Percentiles rank a stretch among this genome's conserved stretches.
Evolutionary conservation across 2,888 invertebrate species (phyloP).

Genomic region (Chelonus formosanus): DNA sequence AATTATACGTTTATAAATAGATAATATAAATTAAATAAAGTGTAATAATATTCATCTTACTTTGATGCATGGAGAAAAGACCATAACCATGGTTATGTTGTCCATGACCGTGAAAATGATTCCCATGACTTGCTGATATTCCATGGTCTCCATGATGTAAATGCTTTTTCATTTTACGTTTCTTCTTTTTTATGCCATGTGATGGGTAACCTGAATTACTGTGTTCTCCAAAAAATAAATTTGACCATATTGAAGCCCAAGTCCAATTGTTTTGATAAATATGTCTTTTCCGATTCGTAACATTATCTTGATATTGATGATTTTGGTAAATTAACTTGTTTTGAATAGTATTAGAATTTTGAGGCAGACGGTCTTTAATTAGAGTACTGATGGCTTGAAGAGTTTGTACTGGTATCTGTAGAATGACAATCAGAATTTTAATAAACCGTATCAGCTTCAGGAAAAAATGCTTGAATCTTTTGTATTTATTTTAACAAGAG

Average conservation of each 20-base stretch:
- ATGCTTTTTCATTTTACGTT: too few relatives aligned
- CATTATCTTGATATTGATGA: conserved; percentile 42
- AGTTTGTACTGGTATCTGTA: conserved; percentile 56
- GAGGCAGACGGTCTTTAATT: conserved; percentile 48
- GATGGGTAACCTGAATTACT: neutral
- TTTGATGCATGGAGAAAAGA: too few relatives aligned
- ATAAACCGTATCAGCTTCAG: neutral
- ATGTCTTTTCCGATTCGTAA: conserved; percentile 25
- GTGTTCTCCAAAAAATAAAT: conserved; percentile 31
- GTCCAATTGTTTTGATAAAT: conserved; percentile 17
- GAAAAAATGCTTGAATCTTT: neutral
- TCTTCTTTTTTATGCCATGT: too few relatives aligned
- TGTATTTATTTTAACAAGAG: too few relatives aligned
- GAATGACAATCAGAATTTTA: conserved; percentile 1
- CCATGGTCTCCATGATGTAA: too few relatives aligned
- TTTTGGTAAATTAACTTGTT: conserved; percentile 32
- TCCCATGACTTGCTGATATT: too few relatives aligned
- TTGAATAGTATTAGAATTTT: conserved; percentile 32
- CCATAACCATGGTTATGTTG: conserved; percentile 27
- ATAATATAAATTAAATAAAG: too few relatives aligned
- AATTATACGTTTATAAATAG: too few relatives aligned
- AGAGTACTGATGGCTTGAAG: conserved; percentile 54
- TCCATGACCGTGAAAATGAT: conserved; percentile 24
- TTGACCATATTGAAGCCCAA: conserved; percentile 25
- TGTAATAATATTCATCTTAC: too few relatives aligned